These are phyloP conservation scores for Selene dorsalis DNA, from an alignment of 2,797 vertebrate genomes.

Conservation along the genomic window DNA sequence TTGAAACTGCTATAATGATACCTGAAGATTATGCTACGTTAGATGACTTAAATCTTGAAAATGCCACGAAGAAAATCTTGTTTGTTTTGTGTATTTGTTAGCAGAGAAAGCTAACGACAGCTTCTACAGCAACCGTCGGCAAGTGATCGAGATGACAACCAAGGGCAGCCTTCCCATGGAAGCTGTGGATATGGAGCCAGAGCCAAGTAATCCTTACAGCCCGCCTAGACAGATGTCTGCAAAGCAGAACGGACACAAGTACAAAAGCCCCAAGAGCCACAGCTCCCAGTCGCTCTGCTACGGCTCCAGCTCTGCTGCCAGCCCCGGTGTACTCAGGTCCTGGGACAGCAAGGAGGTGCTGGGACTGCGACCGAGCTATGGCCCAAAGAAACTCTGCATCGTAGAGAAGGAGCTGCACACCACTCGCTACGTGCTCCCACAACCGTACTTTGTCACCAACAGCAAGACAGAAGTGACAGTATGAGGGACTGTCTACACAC, in stretches of 20 bases:
- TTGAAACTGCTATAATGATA: neutral
- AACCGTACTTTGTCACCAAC: conserved; percentile 98
- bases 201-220: conserved; percentile 90
- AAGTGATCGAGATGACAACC: conserved; percentile 88
- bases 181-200: conserved; percentile 87
- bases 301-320: conserved; percentile 77
- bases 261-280: conserved; percentile 85
- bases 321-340: conserved; percentile 81
- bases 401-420: conserved; percentile 89
- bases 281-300: conserved; percentile 88
- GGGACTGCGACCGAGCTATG: conserved; percentile 87
- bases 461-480: conserved; percentile 99
- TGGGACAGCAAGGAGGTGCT: conserved; percentile 91
- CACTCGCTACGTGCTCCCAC: conserved; percentile 89
- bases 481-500: conserved; percentile 72
- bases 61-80: conserved; percentile 19
- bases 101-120: conserved; percentile 94
- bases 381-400: conserved; percentile 88
- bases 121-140: conserved; percentile 92
- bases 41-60: neutral
- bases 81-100: conserved; percentile 71
- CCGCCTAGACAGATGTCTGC: conserved; percentile 84
- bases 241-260: conserved; percentile 90
- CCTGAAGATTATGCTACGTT: neutral
- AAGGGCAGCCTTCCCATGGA: conserved; percentile 94